These are phyloP conservation scores for Patella caerulea DNA, from an alignment of 2,888 invertebrate genomes.

Conservation along the genomic window DNA sequence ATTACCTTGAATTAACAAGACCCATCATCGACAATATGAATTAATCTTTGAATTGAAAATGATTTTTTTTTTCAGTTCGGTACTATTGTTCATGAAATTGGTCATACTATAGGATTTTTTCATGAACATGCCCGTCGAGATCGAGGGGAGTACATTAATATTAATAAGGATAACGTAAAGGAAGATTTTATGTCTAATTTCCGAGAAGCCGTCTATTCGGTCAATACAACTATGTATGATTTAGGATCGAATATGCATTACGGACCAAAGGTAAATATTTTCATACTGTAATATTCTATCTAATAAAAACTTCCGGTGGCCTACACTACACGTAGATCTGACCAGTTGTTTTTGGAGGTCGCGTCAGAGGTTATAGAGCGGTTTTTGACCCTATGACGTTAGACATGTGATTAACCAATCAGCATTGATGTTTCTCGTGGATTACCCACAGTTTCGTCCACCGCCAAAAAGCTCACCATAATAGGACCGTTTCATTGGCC, in stretches of 20 bases:
- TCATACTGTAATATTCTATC: no score
- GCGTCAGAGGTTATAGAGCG: no score
- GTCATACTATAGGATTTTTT: constrained; percentile 22
- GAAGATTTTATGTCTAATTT: constrained; percentile 11
- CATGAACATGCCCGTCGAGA: constrained; percentile 25
- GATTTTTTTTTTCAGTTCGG: constrained; percentile 15
- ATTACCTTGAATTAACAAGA: no score
- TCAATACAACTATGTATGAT: constrained; percentile 13
- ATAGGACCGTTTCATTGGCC: no score
- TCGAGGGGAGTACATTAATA: constrained; percentile 13
- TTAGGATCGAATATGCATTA: constrained; percentile 24
- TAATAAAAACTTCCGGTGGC: no score
- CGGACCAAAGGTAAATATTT: constrained; percentile 19
- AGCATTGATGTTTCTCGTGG: no score
- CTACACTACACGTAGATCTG: no score
- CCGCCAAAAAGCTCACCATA: no score
- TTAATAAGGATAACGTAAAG: constrained; percentile 12
- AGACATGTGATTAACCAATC: no score
- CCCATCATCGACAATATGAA: not conserved
- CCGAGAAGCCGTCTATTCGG: not conserved
- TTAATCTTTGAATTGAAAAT: not conserved
- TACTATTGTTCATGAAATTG: constrained; percentile 23
- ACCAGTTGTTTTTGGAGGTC: no score
- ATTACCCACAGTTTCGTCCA: no score
- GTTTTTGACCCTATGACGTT: no score